Evolutionary conservation across 2,797 vertebrate species (phyloP), one percentile per base, ranked within the genome.

Genomic region (Vultur gryphus): DNA sequence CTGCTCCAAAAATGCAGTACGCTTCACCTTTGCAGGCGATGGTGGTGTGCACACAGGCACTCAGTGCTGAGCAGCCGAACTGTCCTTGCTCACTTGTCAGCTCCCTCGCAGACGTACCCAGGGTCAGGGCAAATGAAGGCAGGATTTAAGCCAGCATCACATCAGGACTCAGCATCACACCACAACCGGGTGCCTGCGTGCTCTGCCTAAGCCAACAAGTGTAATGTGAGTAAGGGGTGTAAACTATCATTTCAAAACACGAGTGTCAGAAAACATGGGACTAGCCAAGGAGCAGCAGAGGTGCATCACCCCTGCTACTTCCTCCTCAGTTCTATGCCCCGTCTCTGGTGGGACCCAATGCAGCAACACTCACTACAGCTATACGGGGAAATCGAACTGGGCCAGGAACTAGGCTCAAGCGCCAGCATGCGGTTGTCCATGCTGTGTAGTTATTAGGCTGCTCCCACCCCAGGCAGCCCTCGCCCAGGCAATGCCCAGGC

Each of bases 301-400:
- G 29, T 73, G 15, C 24, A 9, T 61, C n/a, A 15, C 10, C 16
- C n/a, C 54, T 5, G 1, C 49, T 52, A 19, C 7, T 78, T 61
- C n/a, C 43, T 37, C 33, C 61, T 69, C 31, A 11, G 23, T 3
- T 49, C 65, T 33, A 7, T 25, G 77, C 16, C 13, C 23, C 26
- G 29, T 43, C n/a, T 55, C 57, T 71, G 43, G 31, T 11, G 37
- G 48, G 70, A 54, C 26, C 13, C 24, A 6, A 9, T 2, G 18
- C 49, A 79, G 71, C 71, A 80, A 9, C 33, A 6, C 12, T 51
- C 1, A 0, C 8, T 67, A 18, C 23, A 54, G 76, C 23, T 43
- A 0, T 7, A 3, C 0, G 3, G 37, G n/a, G 73, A 72, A 43
- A 18, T 8, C 46, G 19, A 35, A 11, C 14, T 0, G 1, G 46